Evolutionary conservation across 1,140 invertebrate species (phyloP).

Genomic region (Ptiloglossa arizonensis): DNA sequence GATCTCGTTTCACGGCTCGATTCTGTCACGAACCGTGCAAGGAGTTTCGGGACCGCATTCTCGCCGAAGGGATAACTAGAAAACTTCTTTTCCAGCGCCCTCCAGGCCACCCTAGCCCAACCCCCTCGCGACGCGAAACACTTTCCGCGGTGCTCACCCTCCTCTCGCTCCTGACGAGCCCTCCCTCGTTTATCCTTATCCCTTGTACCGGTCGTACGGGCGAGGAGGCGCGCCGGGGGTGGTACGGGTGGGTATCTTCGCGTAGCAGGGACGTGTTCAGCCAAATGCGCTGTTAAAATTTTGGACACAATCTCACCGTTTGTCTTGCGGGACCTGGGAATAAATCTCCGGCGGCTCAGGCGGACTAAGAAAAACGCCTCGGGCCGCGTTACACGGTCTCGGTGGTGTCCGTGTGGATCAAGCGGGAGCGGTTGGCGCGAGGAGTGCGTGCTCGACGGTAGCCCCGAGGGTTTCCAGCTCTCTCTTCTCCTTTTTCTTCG

Average conservation of each 20-base stretch:
- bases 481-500: constrained; percentile 71
- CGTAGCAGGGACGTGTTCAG: constrained; percentile 75
- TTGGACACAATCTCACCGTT: constrained; percentile 83
- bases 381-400: constrained; percentile 70
- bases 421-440: neutral
- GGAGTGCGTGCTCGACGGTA: constrained; percentile 39
- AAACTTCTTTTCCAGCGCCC: constrained; percentile 80
- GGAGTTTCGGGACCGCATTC: constrained; percentile 72
- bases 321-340: constrained; percentile 81
- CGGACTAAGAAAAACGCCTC: constrained; percentile 81
- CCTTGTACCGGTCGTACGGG: constrained; percentile 67
- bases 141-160: constrained; percentile 30
- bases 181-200: constrained; percentile 65
- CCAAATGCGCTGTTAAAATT: constrained; percentile 83
- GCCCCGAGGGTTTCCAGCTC: constrained; percentile 65
- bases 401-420: constrained; percentile 11
- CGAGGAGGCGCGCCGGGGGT: neutral
- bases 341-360: constrained; percentile 82
- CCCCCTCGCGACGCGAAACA: constrained; percentile 38
- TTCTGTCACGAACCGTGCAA: constrained; percentile 76
- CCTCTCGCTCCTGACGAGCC: constrained; percentile 50
- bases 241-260: constrained; percentile 65
- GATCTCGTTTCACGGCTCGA: constrained; percentile 82
- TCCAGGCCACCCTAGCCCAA: no score
- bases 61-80: constrained; percentile 78